Conservation (phyloP, 2,113 vertebrate genomes). For the Dipodomys stephensi region DNA sequence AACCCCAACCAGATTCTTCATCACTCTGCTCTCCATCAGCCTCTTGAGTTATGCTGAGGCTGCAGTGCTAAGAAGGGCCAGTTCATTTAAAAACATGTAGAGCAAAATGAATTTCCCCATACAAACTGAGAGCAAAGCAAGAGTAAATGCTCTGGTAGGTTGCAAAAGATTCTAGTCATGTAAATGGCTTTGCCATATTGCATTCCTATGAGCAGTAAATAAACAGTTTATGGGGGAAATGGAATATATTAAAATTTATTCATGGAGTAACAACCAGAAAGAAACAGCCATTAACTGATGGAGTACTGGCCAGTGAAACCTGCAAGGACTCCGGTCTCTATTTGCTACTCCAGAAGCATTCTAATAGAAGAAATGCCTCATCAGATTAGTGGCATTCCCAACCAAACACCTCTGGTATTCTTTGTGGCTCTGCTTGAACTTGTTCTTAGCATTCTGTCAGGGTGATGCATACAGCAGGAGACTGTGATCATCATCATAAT, state of each 20-base stretch:
- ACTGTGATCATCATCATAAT: neutral
- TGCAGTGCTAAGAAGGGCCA: slow-evolving; percentile 42
- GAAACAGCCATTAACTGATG: slow-evolving; percentile 53
- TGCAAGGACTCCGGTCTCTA: neutral
- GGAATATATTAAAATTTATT: slow-evolving; percentile 80
- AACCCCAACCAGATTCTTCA: neutral
- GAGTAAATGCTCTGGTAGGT: slow-evolving; percentile 37
- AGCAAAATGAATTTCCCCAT: slow-evolving; percentile 71
- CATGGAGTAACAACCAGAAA: slow-evolving; percentile 59
- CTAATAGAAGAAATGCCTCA: neutral
- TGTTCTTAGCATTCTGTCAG: slow-evolving; percentile 3
- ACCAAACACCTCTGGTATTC: neutral
- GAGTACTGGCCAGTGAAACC: neutral
- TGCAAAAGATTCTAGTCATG: slow-evolving; percentile 58
- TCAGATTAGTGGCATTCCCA: neutral
- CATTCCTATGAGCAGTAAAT: slow-evolving; percentile 75
- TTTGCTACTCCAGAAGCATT: neutral
- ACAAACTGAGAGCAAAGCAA: slow-evolving; percentile 55
- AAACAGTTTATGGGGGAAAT: slow-evolving; percentile 70
- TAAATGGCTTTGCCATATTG: slow-evolving; percentile 67
- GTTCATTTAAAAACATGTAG: slow-evolving; percentile 66
- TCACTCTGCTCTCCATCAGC: neutral
- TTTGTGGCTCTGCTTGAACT: neutral
- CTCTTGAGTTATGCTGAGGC: slow-evolving; percentile 53
- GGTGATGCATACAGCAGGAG: neutral